Percentiles rank a stretch among this genome's conserved stretches.
phyloP scores from a whole-genome alignment of 2,797 vertebrate species.

The Scolopax rusticola region DNA sequence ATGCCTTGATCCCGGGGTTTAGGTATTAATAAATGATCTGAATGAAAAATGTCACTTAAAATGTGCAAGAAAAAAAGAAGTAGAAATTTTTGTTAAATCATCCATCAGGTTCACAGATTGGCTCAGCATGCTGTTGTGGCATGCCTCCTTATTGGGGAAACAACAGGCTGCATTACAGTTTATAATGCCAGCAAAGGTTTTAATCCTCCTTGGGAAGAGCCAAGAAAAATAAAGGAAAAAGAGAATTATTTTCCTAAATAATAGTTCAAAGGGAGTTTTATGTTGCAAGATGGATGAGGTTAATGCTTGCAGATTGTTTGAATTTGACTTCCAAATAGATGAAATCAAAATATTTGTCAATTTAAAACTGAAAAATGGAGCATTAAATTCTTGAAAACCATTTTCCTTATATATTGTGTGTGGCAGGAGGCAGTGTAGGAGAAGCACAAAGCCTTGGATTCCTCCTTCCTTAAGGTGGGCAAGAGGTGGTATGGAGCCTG shows the following conservation, averaged over 20 bases:
- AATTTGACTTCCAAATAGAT: neutral
- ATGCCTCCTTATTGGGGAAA: rapidly evolving
- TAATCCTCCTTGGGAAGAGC: neutral
- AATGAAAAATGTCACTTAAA: neutral
- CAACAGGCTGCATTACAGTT: neutral
- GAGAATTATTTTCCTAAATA: neutral
- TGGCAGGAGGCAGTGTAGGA: rapidly evolving
- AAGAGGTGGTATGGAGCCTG: rapidly evolving
- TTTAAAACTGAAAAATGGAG: neutral
- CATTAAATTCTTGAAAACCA: neutral
- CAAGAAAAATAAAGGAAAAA: neutral
- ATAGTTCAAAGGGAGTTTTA: neutral
- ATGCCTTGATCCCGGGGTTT: neutral
- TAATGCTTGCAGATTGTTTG: neutral
- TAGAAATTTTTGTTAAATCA: neutral
- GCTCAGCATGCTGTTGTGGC: neutral
- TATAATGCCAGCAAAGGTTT: neutral
- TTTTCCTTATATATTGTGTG: neutral
- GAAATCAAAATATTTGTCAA: neutral
- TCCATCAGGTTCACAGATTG: neutral
- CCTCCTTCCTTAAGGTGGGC: rapidly evolving
- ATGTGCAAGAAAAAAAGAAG: no score
- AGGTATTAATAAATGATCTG: neutral
- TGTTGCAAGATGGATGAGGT: neutral
- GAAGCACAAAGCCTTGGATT: neutral